Base-by-base conservation (phyloP, 2,113 vertebrate species). In the Cisticola juncidis region DNA sequence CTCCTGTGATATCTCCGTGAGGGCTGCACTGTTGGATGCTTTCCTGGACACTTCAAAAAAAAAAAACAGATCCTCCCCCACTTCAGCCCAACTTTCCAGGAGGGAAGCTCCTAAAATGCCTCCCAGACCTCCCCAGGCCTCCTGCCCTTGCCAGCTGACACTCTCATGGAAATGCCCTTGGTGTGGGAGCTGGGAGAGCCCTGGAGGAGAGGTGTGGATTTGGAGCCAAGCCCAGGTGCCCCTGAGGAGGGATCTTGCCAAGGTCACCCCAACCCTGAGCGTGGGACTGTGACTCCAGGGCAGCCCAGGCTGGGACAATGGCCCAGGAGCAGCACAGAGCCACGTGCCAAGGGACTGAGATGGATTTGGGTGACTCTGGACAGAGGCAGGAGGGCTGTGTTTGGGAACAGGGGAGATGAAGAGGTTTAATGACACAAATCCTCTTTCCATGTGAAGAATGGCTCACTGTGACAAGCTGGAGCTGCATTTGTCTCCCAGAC, bases 401-500 rank as follows among this genome's bases (percentile, higher is more conserved):
- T 72, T 11, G 22, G 71, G 42, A 88, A 50, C 0, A 0, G 40
- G 15, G 26, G 18, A 48, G 38, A 79, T 60, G 31, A 81, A 60
- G 31, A 57, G 11, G 13, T 79, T 82, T 62, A 84, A 72, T 35
- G 82, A 61, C 56, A 57, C 3, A 36, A 94, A 94, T 91, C 92
- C 68, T 90, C 85, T 78, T 70, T 66, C 33, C 50, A 8, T 3
- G 42, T 20, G 61, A 53, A 95, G 78, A 95, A 84, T 20, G 54
- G 53, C 81, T 91, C 62, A 33, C 78, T 94, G 57, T 87, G 86
- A 85, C 78, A 82, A 72, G 81, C 51, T 61, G 78, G 73, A 69
- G 89, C 78, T 85, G 58, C 45, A 25, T 91, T 95, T 92, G 91
- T 85, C 84, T 92, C 76, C 47, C 78, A 95, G 93, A 77, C 33